These are phyloP conservation scores for Eubucco bourcierii DNA, from an alignment of 2,113 vertebrate genomes.

Conservation along the genomic window DNA sequence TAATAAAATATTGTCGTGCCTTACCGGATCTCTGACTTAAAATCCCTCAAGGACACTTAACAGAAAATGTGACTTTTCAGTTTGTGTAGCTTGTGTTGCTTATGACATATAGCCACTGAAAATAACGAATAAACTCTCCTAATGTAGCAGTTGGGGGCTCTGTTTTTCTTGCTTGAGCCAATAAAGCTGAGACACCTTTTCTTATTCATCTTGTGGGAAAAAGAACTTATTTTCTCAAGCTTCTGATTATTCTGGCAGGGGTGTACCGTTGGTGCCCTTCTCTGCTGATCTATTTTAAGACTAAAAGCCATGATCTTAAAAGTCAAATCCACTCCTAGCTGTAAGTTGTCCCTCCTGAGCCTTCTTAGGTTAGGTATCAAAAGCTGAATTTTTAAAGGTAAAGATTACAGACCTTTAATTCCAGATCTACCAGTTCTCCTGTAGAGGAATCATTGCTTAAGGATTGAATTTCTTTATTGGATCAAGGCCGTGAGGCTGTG, in stretches of 20 bases:
- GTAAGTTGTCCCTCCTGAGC: not conserved
- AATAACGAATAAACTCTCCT: not conserved
- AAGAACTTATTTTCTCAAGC: not conserved
- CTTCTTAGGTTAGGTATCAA: not conserved
- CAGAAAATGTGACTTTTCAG: not conserved
- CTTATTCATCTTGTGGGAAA: not conserved
- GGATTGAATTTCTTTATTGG: not conserved
- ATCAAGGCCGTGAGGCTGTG: not conserved
- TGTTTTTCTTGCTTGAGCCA: not conserved
- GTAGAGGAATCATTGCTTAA: not conserved
- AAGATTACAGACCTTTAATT: not conserved
- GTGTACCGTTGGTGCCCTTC: not conserved
- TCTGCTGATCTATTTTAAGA: not conserved
- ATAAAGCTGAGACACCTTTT: not conserved
- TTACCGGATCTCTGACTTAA: not conserved
- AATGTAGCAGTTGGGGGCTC: not conserved
- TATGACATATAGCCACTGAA: not conserved
- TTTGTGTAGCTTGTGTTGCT: not conserved
- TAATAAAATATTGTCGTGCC: not conserved
- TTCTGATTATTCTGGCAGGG: not conserved
- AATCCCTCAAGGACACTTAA: not conserved
- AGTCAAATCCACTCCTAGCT: not conserved
- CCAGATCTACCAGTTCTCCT: not conserved
- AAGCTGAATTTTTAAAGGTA: slow-evolving; percentile 6
- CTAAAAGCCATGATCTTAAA: not conserved